These are phyloP conservation scores for Coelopa pilipes DNA, from an alignment of 2,888 invertebrate species.

Conservation along the genomic window DNA sequence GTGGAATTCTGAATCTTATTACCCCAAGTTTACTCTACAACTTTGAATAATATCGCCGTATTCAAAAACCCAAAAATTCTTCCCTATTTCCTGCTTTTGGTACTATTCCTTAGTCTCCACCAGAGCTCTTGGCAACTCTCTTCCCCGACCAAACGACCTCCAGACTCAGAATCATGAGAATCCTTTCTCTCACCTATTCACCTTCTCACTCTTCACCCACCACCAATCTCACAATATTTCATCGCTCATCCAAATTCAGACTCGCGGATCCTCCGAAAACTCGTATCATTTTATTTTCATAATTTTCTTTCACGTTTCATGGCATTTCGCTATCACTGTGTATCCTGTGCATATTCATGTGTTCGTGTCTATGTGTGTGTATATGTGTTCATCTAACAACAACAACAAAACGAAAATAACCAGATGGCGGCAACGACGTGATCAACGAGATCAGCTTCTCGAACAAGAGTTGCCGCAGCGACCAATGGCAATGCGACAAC, in stretches of 20 bases:
- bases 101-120: too few species aligned
- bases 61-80: too few species aligned
- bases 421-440: constrained; percentile 16
- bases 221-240: constrained; percentile 16
- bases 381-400: not conserved
- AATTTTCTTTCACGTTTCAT: constrained; percentile 39
- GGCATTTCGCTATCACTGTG: constrained; percentile 3
- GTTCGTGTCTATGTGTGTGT: not conserved
- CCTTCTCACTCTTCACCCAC: too few species aligned
- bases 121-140: too few species aligned
- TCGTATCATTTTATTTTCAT: constrained; percentile 14
- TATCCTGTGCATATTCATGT: not conserved
- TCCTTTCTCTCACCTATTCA: too few species aligned
- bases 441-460: constrained; percentile 41
- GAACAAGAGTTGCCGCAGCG: constrained; percentile 49
- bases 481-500: constrained; percentile 74
- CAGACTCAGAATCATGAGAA: too few species aligned
- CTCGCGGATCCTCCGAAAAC: not conserved
- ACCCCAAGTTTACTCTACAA: too few species aligned
- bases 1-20: not conserved
- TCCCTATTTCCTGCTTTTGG: too few species aligned
- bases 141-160: too few species aligned
- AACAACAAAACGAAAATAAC: not conserved
- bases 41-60: too few species aligned
- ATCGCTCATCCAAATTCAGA: not conserved